phyloP scores from a whole-genome alignment of 2,888 invertebrate genomes.

The Drosophila villosipedis region DNA sequence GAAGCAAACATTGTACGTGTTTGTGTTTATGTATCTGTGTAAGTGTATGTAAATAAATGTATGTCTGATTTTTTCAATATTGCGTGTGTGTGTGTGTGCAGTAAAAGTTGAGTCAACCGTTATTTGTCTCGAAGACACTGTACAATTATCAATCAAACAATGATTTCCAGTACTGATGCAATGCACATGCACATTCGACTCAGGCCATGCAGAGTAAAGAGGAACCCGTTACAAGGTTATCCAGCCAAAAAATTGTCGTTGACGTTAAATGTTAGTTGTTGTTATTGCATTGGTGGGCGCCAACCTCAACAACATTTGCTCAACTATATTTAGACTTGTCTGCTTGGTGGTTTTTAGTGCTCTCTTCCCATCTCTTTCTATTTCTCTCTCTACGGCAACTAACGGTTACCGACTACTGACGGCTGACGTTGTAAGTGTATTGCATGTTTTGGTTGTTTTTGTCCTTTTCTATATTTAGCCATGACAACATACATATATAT shows the following conservation, averaged over 20 bases:
- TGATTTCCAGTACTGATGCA: neutral
- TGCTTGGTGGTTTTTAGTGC: slow-evolving; percentile 33
- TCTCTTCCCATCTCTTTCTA: neutral
- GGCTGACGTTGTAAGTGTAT: slow-evolving; percentile 57
- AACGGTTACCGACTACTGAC: slow-evolving; percentile 37
- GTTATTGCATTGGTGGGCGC: slow-evolving; percentile 16
- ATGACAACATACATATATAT: slow-evolving; percentile 68
- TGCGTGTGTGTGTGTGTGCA: neutral
- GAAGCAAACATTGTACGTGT: neutral
- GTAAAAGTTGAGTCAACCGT: neutral
- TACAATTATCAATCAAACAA: slow-evolving; percentile 50
- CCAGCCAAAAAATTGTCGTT: slow-evolving; percentile 37
- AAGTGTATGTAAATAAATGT: neutral
- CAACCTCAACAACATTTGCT: slow-evolving; percentile 20
- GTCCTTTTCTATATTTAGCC: slow-evolving; percentile 68
- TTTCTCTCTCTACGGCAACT: slow-evolving; percentile 25
- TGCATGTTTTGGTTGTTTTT: slow-evolving; percentile 68
- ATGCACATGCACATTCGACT: slow-evolving; percentile 14
- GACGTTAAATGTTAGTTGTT: slow-evolving; percentile 16
- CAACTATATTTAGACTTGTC: slow-evolving; percentile 51
- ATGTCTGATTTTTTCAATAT: neutral
- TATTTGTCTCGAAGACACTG: neutral
- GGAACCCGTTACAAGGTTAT: slow-evolving; percentile 51
- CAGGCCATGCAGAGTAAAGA: slow-evolving; percentile 12
- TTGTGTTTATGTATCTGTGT: neutral